Evolutionary conservation across 2,797 vertebrate species (phyloP), one percentile per base, ranked within the genome.

Genomic region (Acipenser oxyrinchus): DNA sequence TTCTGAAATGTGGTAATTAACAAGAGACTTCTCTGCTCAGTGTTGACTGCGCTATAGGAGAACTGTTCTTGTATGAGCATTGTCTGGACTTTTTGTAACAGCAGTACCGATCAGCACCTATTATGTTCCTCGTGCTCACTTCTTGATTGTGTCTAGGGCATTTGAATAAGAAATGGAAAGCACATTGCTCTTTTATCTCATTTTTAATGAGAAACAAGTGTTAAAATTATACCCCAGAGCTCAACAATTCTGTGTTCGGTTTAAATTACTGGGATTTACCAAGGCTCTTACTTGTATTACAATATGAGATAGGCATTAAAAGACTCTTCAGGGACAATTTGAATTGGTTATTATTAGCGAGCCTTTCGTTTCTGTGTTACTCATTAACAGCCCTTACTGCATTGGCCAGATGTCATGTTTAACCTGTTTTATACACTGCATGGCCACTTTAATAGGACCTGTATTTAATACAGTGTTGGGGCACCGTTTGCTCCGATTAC

Each of bases 261-360:
- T 63, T 23, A 58, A 49, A 13, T 13, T 7, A 49, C 15, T 55
- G 48, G 10, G 48, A 62, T 62, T 65, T 62, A 51, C 23, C 7
- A 48, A 48, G 49, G 18, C 53, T 15, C 51, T 10, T 13, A 18
- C 52, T 70, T 70, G 60, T 55, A 70, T 70, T 67, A 67, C 62
- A 67, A 51, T 18, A 60, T 57, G 49, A 51, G 9, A 60, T 60
- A 48, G 12, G 51, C 62, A 6, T 8, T 64, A 70, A 55, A 53
- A 13, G 48, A 11, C 59, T 66, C 60, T 51, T 62, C 48, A 18
- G 64, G 60, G 68, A 48, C n/a, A 53, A n/a, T 37, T 8, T 37
- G 10, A 50, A 18, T 51, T 63, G 57, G 18, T 48, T 53, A 53
- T 51, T 62, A 67, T 62, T 63, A 55, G 51, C n/a, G 23, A 51